Percentiles rank a stretch among this genome's conserved stretches.
Conservation (phyloP, 2,113 vertebrate genomes). For the Morone chrysops region DNA sequence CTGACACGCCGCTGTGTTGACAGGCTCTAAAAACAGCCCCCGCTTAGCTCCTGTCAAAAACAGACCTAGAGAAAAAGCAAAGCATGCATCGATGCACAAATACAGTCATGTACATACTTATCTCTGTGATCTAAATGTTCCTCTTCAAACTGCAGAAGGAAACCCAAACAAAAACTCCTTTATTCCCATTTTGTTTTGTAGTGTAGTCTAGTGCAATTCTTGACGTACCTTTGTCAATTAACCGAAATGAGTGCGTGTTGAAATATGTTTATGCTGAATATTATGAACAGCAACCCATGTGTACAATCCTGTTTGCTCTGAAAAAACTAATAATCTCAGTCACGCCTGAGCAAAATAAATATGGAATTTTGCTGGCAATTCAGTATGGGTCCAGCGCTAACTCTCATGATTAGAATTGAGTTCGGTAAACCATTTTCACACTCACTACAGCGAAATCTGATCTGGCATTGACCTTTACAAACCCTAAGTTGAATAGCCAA, state of each 20-base stretch:
- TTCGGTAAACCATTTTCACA: neutral
- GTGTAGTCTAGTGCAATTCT: neutral
- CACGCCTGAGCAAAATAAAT: neutral
- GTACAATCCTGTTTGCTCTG: too few species aligned
- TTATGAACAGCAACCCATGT: too few species aligned
- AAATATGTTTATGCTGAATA: too few species aligned
- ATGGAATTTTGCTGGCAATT: too few species aligned
- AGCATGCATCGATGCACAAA: slow-evolving; percentile 28
- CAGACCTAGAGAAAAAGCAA: slow-evolving; percentile 14
- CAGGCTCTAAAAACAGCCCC: slow-evolving; percentile 40
- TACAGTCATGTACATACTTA: neutral
- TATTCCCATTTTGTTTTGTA: neutral
- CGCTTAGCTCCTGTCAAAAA: slow-evolving; percentile 41
- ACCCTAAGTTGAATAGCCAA: neutral
- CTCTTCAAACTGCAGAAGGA: neutral
- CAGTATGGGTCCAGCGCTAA: too few species aligned
- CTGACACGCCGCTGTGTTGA: slow-evolving; percentile 36
- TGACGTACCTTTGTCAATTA: neutral
- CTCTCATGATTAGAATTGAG: too few species aligned
- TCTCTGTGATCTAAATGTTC: slow-evolving; percentile 13
- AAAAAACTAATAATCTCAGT: too few species aligned
- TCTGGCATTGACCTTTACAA: neutral
- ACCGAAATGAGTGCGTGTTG: neutral
- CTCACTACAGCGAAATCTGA: neutral
- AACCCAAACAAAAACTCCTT: neutral